Evolutionary conservation across 2,888 invertebrate species (phyloP).

Genomic region (Teinopalpus imperialis): DNA sequence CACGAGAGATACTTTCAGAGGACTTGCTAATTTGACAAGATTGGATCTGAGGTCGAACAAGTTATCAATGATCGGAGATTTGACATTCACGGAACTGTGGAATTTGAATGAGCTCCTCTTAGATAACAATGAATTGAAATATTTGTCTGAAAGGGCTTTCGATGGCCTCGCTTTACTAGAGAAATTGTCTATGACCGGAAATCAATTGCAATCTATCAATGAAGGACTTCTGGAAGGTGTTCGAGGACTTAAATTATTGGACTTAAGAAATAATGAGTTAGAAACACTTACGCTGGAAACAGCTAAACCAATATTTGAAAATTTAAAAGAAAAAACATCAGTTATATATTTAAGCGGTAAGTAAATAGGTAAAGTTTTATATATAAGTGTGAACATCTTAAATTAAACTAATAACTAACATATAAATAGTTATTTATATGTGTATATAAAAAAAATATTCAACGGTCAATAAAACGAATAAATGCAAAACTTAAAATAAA

Average conservation of each 20-base stretch:
- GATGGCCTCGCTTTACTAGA: conserved; percentile 88
- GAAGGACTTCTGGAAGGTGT: conserved; percentile 88
- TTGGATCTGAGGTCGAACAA: conserved; percentile 89
- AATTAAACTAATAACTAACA: no score
- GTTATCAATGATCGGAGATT: conserved; percentile 89
- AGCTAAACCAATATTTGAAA: conserved; percentile 88
- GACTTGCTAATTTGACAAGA: conserved; percentile 86
- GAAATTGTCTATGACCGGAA: conserved; percentile 88
- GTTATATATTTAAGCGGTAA: conserved; percentile 74
- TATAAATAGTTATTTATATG: no score
- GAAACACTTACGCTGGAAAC: conserved; percentile 89
- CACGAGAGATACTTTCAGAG: conserved; percentile 89
- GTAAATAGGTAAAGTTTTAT: conserved; percentile 29
- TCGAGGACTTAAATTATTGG: conserved; percentile 87
- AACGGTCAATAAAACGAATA: no score
- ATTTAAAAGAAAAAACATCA: conserved; percentile 83
- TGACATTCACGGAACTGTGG: conserved; percentile 90
- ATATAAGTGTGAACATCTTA: no score
- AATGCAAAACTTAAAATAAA: no score
- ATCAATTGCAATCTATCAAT: conserved; percentile 87
- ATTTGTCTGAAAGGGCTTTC: conserved; percentile 89
- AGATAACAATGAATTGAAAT: conserved; percentile 87
- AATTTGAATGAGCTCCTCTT: conserved; percentile 86
- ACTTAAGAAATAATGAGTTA: conserved; percentile 89
- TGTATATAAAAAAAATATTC: no score